Base-by-base conservation (phyloP, 2,888 invertebrate genomes). In the Sthenelais limicola region DNA sequence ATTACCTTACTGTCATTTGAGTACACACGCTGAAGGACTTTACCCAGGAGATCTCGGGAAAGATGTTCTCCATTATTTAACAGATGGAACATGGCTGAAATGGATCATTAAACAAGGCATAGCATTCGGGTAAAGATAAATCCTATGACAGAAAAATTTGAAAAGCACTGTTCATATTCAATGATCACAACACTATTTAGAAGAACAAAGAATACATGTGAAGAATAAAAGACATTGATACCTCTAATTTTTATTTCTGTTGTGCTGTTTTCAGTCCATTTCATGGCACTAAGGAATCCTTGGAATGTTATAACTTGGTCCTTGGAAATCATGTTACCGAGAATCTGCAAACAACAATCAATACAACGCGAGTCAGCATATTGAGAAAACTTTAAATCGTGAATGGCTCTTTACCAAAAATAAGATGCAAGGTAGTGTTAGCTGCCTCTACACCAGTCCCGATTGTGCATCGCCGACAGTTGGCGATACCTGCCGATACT, bases 171-270 rank as follows among this genome's bases (percentile, higher is more conserved):
- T n/a, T n/a, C n/a, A n/a, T 43, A 15, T 43, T 12, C 12, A 43
- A 12, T 43, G 47, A 43, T 43, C n/a, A 43, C 12, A 12, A 15
- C 33, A 1, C 38, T 28, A 15, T 43, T 43, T 15, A 15, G 47
- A 43, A 43, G 12, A 43, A 18, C 18, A 12, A 15, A 15, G 12
- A 43, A 18, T 43, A 15, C 12, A 12, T 43, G n/a, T 43, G 47
- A 15, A 15, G 47, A 12, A 15, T 12, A 15, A 15, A 43, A 43
- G n/a, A 43, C 12, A 18, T 15, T 15, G 4, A 54, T 68, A 85
- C 85, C 85, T 82, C 79, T 82, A 3, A 83, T 73, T 78, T 84
- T 86, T n/a, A n/a, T n/a, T 3, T 82, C 78, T 30, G 82, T 81
- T 21, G 79, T 47, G 0, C 75, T 78, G 26, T 74, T 80, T 71